Evolutionary conservation across 2,888 invertebrate genomes (phyloP).

Genomic region (Incurvaria masculella): DNA sequence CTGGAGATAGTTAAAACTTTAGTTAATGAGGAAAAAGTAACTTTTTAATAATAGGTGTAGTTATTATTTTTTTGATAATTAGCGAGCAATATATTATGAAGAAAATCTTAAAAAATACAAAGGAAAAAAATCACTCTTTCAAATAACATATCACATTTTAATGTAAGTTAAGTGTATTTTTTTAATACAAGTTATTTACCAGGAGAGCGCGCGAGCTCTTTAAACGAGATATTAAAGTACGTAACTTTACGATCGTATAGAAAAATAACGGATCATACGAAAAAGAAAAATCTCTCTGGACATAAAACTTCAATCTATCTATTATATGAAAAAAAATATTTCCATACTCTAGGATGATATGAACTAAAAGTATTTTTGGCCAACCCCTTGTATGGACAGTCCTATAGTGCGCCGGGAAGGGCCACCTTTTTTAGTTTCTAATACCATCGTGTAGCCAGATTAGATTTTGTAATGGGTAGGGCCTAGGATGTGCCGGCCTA

Average conservation of each 20-base stretch:
- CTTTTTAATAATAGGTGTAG: neutral
- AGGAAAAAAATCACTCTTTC: neutral
- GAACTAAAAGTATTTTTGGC: no score
- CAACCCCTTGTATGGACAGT: no score
- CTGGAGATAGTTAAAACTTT: neutral
- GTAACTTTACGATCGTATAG: neutral
- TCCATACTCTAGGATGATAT: no score
- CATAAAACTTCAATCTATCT: no score
- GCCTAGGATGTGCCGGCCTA: no score
- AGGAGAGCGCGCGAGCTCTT: neutral
- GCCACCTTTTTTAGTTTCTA: no score
- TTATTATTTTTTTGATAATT: neutral
- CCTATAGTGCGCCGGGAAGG: no score
- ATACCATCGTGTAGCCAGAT: no score
- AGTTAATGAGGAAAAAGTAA: neutral
- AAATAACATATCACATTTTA: neutral
- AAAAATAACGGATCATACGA: neutral
- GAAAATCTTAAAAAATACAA: neutral
- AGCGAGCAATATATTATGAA: neutral
- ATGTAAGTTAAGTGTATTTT: neutral
- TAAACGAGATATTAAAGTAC: neutral
- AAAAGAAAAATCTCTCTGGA: neutral
- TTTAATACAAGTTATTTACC: neutral
- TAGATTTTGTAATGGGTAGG: no score
- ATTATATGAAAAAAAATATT: no score